Evolutionary conservation across 2,888 invertebrate genomes (phyloP), one percentile per base, ranked within the genome.

Genomic region (Chymomyza amoena): DNA sequence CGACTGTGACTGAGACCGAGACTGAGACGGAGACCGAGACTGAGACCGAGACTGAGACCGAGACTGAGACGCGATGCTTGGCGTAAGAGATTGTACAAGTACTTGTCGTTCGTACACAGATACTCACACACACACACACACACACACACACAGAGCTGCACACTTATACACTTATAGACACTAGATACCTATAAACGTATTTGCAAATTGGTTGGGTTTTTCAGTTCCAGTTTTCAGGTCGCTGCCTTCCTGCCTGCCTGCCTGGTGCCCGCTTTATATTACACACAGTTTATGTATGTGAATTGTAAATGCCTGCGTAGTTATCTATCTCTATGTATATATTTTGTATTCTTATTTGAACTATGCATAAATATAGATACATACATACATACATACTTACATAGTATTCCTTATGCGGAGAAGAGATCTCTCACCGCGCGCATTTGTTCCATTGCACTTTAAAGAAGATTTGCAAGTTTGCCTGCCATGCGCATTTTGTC

Each of bases 201-300:
- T 84, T 87, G 87, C 83, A 83, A 83, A 83, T 83, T 83, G 85
- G 79, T 84, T 82, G 77, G 84, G 84, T 80, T 70, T 82, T 76
- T 77, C 81, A 82, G 84, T 87, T 83, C 82, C 82, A 83, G 82
- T 83, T 83, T 83, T 85, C 82, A 87, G 84, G 78, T 81, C 76
- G 79, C 73, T 72, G 64, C 68, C 72, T 18, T 54, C 54, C 16
- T 54, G 16, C 16, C 54, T 54, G 6, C 15, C 51, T 51, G n/a
- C n/a, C 51, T 7, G 4, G 4, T 51, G 62, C 73, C 59, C 25
- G 20, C 16, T 54, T 54, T 54, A 18, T 54, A 20, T 54, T 54
- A 54, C 16, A 52, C 18, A 5, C 67, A 56, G 51, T 66, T 50
- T 65, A 51, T 61, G 52, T 67, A 39, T 70, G 51, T 69, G 57